These are phyloP conservation scores for Athalia rosae DNA, from an alignment of 2,888 invertebrate species.

Conservation along the genomic window DNA sequence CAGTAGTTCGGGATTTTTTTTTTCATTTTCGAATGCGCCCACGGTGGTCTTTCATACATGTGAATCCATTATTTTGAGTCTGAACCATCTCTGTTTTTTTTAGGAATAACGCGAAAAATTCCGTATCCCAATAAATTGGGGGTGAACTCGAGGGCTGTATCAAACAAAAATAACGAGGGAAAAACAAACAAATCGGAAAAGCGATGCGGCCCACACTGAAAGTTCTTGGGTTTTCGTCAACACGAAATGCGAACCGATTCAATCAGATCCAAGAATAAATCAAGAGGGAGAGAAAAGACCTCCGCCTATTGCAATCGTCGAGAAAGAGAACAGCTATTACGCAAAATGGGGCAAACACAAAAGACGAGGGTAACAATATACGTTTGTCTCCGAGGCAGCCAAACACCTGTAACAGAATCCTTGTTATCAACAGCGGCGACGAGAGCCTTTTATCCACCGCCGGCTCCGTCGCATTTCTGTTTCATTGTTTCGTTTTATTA, in stretches of 20 bases:
- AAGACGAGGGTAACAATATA: constrained; percentile 16
- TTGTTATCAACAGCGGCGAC: not conserved
- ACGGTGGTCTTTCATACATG: no score
- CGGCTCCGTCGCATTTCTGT: not conserved
- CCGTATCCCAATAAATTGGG: no score
- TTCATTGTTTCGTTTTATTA: not conserved
- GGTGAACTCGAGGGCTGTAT: no score
- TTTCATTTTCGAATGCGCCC: no score
- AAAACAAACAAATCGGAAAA: not conserved
- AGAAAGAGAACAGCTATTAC: not conserved
- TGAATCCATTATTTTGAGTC: no score
- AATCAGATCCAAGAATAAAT: not conserved
- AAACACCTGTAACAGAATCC: constrained; percentile 18
- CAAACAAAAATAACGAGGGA: not conserved
- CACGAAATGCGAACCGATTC: not conserved
- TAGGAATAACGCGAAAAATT: no score
- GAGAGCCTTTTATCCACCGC: not conserved
- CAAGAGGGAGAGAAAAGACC: not conserved
- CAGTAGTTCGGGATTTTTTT: no score
- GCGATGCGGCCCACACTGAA: no score
- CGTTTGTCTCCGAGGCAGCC: constrained; percentile 5
- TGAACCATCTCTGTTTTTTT: no score
- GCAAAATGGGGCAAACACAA: not conserved
- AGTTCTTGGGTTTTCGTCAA: not conserved
- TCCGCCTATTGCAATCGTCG: not conserved